Percentiles rank a stretch among this genome's conserved stretches.
Conservation (phyloP, 2,113 vertebrate genomes). For the Acanthisitta chloris region DNA sequence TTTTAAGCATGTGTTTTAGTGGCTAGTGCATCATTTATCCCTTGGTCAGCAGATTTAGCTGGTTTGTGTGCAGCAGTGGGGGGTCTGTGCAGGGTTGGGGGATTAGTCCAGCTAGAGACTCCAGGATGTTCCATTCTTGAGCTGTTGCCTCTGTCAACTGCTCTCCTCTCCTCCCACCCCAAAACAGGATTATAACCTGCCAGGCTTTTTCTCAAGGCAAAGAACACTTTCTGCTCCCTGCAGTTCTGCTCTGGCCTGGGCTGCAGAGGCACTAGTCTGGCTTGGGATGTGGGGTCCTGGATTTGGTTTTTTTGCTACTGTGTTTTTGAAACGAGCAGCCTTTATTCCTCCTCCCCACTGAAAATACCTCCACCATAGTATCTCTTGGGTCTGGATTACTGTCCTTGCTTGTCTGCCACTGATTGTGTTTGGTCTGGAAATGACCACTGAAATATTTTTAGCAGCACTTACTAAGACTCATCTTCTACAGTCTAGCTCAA, state of each 20-base stretch:
- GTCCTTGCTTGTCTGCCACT: conserved; percentile 9
- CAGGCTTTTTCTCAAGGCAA: background rate
- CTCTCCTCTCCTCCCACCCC: background rate
- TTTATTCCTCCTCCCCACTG: background rate
- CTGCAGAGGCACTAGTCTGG: background rate
- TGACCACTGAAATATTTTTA: conserved; percentile 66
- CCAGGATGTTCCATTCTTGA: background rate
- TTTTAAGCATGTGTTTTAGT: background rate
- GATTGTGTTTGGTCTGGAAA: conserved; percentile 65
- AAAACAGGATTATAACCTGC: background rate
- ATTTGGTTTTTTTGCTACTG: background rate
- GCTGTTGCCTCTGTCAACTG: background rate
- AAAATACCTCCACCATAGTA: background rate
- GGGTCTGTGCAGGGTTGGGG: background rate
- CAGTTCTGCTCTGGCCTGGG: background rate
- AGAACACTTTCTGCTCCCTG: background rate
- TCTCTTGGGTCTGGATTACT: background rate
- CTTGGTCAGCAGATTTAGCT: background rate
- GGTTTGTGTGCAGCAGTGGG: background rate
- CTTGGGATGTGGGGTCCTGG: rapidly evolving
- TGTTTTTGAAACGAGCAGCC: background rate
- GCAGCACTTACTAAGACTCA: conserved; percentile 58
- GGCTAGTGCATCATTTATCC: background rate
- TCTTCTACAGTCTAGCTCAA: conserved; percentile 49
- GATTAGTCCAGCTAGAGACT: background rate